These are phyloP conservation scores for Drosophila kurseongensis DNA, from an alignment of 1,140 invertebrate genomes.

Conservation along the genomic window DNA sequence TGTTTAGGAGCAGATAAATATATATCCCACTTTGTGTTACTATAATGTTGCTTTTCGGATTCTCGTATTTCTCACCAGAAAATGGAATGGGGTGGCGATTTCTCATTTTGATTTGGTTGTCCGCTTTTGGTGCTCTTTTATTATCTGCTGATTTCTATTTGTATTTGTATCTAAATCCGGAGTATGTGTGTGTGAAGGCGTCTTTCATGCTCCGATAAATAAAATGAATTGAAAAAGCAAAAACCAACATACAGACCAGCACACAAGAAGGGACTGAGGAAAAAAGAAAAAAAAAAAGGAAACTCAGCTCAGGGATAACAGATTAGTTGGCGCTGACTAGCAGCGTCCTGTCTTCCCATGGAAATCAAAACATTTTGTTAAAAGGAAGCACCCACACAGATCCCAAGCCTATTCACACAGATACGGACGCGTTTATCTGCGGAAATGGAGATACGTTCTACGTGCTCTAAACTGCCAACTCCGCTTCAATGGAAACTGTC, in stretches of 20 bases:
- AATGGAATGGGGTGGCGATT: slow-evolving; percentile 57
- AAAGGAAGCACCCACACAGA: slow-evolving; percentile 60
- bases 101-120: slow-evolving; percentile 59
- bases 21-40: not conserved
- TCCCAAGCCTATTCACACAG: slow-evolving; percentile 71
- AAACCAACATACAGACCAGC: slow-evolving; percentile 32
- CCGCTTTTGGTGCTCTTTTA: slow-evolving; percentile 43
- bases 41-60: slow-evolving; percentile 18
- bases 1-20: slow-evolving; percentile 15
- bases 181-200: slow-evolving; percentile 46
- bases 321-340: slow-evolving; percentile 73
- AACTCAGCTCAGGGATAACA: slow-evolving; percentile 63
- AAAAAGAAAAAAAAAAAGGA: slow-evolving; percentile 10
- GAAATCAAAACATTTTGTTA: slow-evolving; percentile 81
- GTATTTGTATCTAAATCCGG: slow-evolving; percentile 35
- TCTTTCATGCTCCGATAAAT: slow-evolving; percentile 82
- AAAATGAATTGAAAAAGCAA: slow-evolving; percentile 82
- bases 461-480: slow-evolving; percentile 74
- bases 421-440: slow-evolving; percentile 75
- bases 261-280: not conserved
- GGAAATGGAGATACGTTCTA: slow-evolving; percentile 76
- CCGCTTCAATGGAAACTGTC: slow-evolving; percentile 38
- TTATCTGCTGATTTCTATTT: slow-evolving; percentile 54
- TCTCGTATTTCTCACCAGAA: slow-evolving; percentile 19
- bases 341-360: slow-evolving; percentile 67